phyloP scores from a whole-genome alignment of 2,113 vertebrate genomes.

The Neopipo cinnamomea region DNA sequence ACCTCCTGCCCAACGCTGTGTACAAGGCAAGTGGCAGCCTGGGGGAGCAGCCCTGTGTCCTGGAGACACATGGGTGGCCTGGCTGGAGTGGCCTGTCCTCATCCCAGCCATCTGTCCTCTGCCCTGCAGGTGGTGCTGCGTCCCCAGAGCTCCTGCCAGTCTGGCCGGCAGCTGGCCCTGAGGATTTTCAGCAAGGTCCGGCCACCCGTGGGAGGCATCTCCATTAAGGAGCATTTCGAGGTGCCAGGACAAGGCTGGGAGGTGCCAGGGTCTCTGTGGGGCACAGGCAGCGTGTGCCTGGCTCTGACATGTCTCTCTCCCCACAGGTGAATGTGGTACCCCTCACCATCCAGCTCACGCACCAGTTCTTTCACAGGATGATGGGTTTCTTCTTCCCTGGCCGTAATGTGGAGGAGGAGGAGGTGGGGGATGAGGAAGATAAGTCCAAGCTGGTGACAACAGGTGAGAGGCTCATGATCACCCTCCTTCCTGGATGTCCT shows the following conservation, averaged over 20 bases:
- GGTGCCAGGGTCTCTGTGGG: background rate
- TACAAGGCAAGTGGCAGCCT: constrained; percentile 85
- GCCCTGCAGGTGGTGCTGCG: constrained; percentile 88
- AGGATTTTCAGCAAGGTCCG: constrained; percentile 98
- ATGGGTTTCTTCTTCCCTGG: constrained; percentile 99
- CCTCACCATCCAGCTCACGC: constrained; percentile 97
- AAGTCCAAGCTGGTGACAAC: constrained; percentile 97
- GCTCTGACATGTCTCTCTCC: background rate
- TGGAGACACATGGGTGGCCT: background rate
- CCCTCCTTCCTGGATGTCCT: background rate
- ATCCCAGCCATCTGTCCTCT: background rate
- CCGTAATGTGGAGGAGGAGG: constrained; percentile 93
- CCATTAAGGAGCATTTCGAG: constrained; percentile 98
- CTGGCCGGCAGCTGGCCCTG: constrained; percentile 90
- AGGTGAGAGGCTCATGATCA: constrained; percentile 69
- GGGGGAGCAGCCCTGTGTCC: background rate
- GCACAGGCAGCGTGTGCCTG: rapidly evolving
- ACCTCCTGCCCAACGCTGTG: constrained; percentile 91
- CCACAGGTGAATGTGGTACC: constrained; percentile 94
- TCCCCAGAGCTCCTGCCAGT: constrained; percentile 93
- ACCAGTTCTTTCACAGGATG: constrained; percentile 99
- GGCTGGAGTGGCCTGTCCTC: background rate
- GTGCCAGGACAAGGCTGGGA: constrained; percentile 32
- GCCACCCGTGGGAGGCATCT: constrained; percentile 96
- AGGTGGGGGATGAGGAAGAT: constrained; percentile 96